Evolutionary conservation across 1,140 invertebrate species (phyloP).

Genomic region (Camponotus floridanus): DNA sequence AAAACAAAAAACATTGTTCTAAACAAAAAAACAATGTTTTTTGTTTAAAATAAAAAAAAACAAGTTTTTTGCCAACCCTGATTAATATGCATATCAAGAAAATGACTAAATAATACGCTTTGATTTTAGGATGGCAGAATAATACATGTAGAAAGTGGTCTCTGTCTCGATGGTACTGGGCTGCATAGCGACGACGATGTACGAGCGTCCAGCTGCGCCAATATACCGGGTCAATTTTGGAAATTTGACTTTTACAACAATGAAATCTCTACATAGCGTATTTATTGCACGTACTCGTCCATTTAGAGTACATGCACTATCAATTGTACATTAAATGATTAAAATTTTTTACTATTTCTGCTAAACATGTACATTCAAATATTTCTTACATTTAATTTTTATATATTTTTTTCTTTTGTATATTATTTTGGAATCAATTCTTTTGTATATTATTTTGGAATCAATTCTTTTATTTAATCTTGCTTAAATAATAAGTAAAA

Average conservation of each 20-base stretch:
- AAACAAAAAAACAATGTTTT: too few relatives aligned
- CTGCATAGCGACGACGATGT: slow-evolving; percentile 73
- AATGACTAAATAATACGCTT: slow-evolving; percentile 17
- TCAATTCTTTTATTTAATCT: too few relatives aligned
- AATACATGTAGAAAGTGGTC: slow-evolving; percentile 78
- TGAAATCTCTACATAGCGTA: slow-evolving; percentile 18
- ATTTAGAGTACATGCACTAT: not conserved
- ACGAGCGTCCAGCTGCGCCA: slow-evolving; percentile 2
- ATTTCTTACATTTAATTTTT: too few relatives aligned
- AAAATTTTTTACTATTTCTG: slow-evolving; percentile 16
- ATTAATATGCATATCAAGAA: not conserved
- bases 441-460: too few relatives aligned
- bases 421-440: too few relatives aligned
- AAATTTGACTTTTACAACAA: slow-evolving; percentile 38
- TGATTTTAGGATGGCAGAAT: slow-evolving; percentile 80
- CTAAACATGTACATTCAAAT: not conserved
- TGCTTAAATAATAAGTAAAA: too few relatives aligned
- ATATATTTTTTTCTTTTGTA: too few relatives aligned
- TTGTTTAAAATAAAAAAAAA: too few relatives aligned
- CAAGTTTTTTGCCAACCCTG: too few relatives aligned
- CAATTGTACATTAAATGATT: not conserved
- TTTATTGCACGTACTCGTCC: not conserved
- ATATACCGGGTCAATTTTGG: slow-evolving; percentile 44
- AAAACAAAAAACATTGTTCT: too few relatives aligned
- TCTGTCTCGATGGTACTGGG: slow-evolving; percentile 81